Percentiles rank a stretch among this genome's conserved stretches.
Conservation (phyloP, 2,113 vertebrate species). For the Phaethon lepturus region DNA sequence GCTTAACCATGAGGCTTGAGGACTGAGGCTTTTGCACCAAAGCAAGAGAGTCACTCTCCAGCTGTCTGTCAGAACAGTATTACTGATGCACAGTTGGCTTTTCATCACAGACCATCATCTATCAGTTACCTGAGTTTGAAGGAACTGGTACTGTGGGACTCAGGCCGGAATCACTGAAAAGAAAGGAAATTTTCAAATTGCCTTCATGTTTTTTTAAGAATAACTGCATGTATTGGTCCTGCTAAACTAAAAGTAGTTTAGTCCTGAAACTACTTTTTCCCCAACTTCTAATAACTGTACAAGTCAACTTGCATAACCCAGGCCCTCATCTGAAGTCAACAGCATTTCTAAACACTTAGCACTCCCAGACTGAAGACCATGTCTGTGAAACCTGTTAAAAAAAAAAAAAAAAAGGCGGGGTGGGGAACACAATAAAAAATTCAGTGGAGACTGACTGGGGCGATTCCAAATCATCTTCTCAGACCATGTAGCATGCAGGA, state of each 20-base stretch:
- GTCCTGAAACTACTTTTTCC: neutral
- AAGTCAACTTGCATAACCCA: neutral
- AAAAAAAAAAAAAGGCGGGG: neutral
- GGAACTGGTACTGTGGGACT: constrained; percentile 87
- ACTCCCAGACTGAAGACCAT: neutral
- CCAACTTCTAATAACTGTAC: neutral
- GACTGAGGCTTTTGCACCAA: neutral
- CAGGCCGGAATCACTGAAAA: constrained; percentile 92
- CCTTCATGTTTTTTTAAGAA: neutral
- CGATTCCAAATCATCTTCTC: neutral
- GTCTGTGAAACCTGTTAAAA: neutral
- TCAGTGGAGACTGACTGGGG: neutral
- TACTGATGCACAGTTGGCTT: neutral
- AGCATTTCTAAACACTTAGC: neutral
- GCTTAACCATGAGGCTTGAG: neutral
- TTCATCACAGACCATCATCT: neutral
- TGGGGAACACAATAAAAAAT: neutral
- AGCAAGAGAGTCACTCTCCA: neutral
- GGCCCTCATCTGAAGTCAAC: neutral
- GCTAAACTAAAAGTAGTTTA: no score
- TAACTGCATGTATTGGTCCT: neutral
- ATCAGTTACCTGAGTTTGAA: constrained; percentile 88
- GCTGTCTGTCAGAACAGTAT: neutral
- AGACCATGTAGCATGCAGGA: neutral
- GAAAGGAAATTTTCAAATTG: constrained; percentile 28